Conservation (phyloP, 2,113 vertebrate genomes). For the Plecotus auritus region DNA sequence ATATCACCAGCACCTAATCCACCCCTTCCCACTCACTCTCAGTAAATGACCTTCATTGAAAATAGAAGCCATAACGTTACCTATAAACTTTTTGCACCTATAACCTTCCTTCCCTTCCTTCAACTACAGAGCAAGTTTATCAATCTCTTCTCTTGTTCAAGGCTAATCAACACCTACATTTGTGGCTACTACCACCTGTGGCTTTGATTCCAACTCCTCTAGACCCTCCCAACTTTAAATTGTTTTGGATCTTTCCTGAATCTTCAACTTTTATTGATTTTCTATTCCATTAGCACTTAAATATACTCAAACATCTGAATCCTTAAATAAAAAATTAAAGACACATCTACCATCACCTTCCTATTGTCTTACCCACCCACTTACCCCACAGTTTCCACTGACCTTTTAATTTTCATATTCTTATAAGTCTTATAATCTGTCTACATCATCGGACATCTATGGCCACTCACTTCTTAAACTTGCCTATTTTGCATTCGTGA, state of each 20-base stretch:
- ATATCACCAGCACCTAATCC: slow-evolving; percentile 16
- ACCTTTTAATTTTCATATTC: slow-evolving; percentile 19
- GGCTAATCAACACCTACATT: not conserved
- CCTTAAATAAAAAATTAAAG: slow-evolving; percentile 4
- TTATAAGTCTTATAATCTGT: not conserved
- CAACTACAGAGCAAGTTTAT: not conserved
- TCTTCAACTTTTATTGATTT: slow-evolving; percentile 13
- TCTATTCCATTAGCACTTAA: slow-evolving; percentile 25
- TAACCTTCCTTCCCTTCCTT: not conserved
- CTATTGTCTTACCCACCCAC: not conserved
- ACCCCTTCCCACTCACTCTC: not conserved
- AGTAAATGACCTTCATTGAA: not conserved
- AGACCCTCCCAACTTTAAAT: not conserved
- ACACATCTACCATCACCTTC: not conserved
- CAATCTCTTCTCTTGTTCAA: not conserved
- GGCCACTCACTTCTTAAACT: not conserved
- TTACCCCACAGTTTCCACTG: not conserved
- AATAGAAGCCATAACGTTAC: not conserved
- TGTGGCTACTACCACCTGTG: not conserved
- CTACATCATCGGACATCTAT: not conserved
- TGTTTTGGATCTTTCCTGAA: slow-evolving; percentile 11
- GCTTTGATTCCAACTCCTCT: not conserved
- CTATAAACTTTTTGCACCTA: slow-evolving; percentile 9
- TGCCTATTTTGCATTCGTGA: not conserved
- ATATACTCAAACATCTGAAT: slow-evolving; percentile 8